Percentiles rank a stretch among this genome's conserved stretches.
Evolutionary conservation across 1,140 invertebrate genomes (phyloP).

Genomic region (Globodera ellingtonae): DNA sequence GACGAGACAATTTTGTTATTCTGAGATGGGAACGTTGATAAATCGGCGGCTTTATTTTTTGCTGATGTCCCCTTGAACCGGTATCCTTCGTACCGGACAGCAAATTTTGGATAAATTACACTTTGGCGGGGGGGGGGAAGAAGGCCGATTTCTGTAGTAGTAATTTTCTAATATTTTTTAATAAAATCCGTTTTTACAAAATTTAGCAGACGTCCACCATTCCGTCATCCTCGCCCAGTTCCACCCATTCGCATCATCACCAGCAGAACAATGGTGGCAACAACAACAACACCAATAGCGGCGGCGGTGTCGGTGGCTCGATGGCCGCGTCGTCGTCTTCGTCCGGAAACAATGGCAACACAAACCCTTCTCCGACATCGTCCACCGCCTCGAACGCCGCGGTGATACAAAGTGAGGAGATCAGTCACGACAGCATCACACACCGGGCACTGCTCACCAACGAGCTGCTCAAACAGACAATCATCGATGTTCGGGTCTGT

Average conservation of each 20-base stretch:
- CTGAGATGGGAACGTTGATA: no score
- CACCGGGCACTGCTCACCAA: constrained; percentile 58
- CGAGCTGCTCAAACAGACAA: constrained; percentile 60
- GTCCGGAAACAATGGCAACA: constrained; percentile 17
- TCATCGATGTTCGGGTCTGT: constrained; percentile 62
- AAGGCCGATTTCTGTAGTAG: no score
- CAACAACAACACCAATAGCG: constrained; percentile 10
- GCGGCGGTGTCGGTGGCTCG: not conserved
- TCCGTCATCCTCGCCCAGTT: not conserved
- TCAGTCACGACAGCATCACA: constrained; percentile 55
- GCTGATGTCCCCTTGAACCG: no score
- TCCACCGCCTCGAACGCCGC: not conserved
- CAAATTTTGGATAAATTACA: no score
- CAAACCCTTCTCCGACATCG: constrained; percentile 9
- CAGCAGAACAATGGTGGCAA: constrained; percentile 15
- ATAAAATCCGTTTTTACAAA: no score
- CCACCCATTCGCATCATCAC: not conserved
- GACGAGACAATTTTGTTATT: no score
- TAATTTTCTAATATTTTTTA: no score
- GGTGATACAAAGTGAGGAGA: constrained; percentile 47
- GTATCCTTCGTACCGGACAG: no score
- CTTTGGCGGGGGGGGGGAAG: no score
- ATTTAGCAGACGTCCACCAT: not conserved
- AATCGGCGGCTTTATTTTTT: no score
- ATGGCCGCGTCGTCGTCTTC: not conserved